phyloP scores from a whole-genome alignment of 1,140 invertebrate species.

The Homarus americanus region DNA sequence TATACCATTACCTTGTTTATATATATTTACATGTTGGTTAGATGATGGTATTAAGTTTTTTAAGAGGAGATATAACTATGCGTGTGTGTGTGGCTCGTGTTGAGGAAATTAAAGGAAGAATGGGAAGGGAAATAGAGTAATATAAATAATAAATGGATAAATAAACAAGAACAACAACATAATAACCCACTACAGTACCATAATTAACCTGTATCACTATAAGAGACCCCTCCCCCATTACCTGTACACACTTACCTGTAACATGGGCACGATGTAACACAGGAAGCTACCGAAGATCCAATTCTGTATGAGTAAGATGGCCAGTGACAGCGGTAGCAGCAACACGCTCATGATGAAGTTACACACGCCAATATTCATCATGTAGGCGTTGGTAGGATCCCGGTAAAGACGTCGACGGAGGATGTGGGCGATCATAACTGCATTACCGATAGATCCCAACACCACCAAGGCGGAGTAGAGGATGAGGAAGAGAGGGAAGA shows the following conservation, averaged over 20 bases:
- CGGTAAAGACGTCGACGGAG: conserved; percentile 56
- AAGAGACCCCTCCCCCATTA: too few species aligned
- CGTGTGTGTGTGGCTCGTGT: too few species aligned
- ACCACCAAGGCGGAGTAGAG: conserved; percentile 46
- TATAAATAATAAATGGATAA: too few species aligned
- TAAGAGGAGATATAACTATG: too few species aligned
- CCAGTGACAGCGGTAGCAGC: conserved; percentile 54
- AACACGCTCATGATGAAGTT: conserved; percentile 48
- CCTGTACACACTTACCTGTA: conserved; percentile 58
- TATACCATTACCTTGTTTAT: too few species aligned
- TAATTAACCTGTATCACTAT: too few species aligned
- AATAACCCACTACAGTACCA: too few species aligned
- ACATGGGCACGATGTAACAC: conserved; percentile 63
- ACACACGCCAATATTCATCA: conserved; percentile 57
- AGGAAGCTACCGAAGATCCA: conserved; percentile 64
- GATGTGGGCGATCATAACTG: conserved; percentile 54
- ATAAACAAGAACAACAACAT: too few species aligned
- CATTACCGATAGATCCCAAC: conserved; percentile 34
- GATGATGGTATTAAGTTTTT: too few species aligned
- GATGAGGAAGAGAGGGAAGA: conserved; percentile 52
- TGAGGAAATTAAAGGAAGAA: too few species aligned
- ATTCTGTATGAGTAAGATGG: conserved; percentile 59
- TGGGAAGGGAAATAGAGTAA: too few species aligned
- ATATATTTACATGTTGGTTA: too few species aligned
- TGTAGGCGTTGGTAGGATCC: conserved; percentile 45